Base-by-base conservation (phyloP, 2,113 vertebrate genomes). In the Ellobius talpinus region DNA sequence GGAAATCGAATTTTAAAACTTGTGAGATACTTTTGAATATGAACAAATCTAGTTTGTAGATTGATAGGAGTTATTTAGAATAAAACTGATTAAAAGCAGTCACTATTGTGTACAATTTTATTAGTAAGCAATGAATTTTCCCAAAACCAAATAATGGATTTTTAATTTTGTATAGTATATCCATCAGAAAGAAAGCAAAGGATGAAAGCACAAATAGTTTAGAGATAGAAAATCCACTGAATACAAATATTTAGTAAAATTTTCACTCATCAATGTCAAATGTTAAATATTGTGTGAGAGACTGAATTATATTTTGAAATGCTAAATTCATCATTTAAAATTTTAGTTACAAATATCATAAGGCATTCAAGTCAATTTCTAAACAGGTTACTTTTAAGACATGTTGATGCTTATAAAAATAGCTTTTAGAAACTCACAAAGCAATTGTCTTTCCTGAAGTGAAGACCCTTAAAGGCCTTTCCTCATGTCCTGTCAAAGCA, bases 401-500 rank as follows among this genome's bases (percentile, higher is more conserved):
- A 91, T 50, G 26, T 19, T 85, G 87, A 93, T 81, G 50, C 47
- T 92, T 94, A 55, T 73, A 86, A 93, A 97, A 95, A 96, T 93
- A 95, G 45, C 11, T 91, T 94, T 90, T 87, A 79, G 58, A 94
- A 96, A 95, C 79, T 85, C 84, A 85, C 23, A 88, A 42, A 93
- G 58, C 23, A 11, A 93, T 88, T 96, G 89, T 84, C 13, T 61
- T 7, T 90, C 85, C 76, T 85, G 66, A 94, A 89, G 66, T 61
- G 52, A 97, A 96, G 90, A 78, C 39, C 33, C 58, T 95, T 29
- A 23, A 45, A 94, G 91, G 52, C 66, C 79, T 96, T 96, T 92
- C 93, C 52, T 94, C 70, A 79, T 88, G 63, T 12, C 52, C 77
- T 95, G 94, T 98, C 94, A 96, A 96, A 94, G 85, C 85, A 42